A percentile compares a stretch with the other conserved stretches of the same genome.
phyloP scores from a whole-genome alignment of 1,140 invertebrate species.

The Hestina assimilis region DNA sequence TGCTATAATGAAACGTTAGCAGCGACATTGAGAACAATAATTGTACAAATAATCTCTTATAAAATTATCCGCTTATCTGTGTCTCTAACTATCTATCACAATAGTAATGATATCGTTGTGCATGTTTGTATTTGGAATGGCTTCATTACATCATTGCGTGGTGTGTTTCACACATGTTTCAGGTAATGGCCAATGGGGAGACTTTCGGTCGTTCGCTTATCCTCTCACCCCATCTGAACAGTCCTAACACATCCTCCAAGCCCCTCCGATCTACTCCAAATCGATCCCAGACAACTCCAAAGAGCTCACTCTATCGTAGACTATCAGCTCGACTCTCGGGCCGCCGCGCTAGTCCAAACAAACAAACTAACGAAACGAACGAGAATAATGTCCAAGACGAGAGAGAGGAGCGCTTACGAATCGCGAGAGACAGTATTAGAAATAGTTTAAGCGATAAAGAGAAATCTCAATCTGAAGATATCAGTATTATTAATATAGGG shows the following conservation, averaged over 20 bases:
- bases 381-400: conserved; percentile 40
- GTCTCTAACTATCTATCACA: conserved; percentile 59
- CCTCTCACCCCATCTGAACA: conserved; percentile 67
- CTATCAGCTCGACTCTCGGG: conserved; percentile 67
- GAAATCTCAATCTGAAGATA: conserved; percentile 46
- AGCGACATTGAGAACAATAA: background rate
- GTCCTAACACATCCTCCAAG: conserved; percentile 51
- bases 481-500: conserved; percentile 61
- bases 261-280: conserved; percentile 59
- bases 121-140: conserved; percentile 75
- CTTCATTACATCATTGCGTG: conserved; percentile 78
- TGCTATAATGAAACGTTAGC: background rate
- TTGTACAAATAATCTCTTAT: background rate
- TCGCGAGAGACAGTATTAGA: conserved; percentile 55
- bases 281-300: conserved; percentile 67
- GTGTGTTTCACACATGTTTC: conserved; percentile 79
- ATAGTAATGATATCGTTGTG: conserved; percentile 57
- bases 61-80: conserved; percentile 50
- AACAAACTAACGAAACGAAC: conserved; percentile 31
- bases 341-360: conserved; percentile 53
- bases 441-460: conserved; percentile 40
- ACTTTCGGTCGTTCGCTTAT: conserved; percentile 78
- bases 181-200: conserved; percentile 79
- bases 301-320: conserved; percentile 70
- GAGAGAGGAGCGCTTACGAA: conserved; percentile 53